Percentiles rank a stretch among this genome's conserved stretches.
phyloP scores from a whole-genome alignment of 2,888 invertebrate genomes.

The Sympetrum striolatum region DNA sequence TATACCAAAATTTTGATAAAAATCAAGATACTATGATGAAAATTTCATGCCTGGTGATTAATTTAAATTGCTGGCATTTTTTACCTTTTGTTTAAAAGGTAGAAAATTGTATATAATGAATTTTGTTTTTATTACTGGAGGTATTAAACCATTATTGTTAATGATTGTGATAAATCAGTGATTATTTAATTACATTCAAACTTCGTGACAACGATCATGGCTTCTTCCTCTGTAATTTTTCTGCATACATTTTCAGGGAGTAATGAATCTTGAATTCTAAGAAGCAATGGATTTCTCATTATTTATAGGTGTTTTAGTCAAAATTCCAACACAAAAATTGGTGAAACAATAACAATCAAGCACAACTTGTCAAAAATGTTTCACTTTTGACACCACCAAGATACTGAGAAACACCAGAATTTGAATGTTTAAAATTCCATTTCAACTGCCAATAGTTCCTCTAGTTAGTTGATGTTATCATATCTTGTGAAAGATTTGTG shows the following conservation, averaged over 20 bases:
- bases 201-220: neutral
- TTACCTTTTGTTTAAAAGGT: neutral
- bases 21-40: neutral
- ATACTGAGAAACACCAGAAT: too few relatives aligned
- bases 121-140: neutral
- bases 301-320: neutral
- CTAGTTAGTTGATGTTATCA: too few relatives aligned
- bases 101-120: neutral
- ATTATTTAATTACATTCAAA: neutral
- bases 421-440: too few relatives aligned
- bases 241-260: neutral
- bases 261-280: neutral
- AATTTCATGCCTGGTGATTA: neutral
- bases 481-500: too few relatives aligned
- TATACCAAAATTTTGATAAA: neutral
- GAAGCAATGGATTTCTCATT: neutral
- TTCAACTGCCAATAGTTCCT: too few relatives aligned
- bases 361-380: too few relatives aligned
- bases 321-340: too few relatives aligned
- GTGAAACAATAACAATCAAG: too few relatives aligned
- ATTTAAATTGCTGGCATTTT: neutral
- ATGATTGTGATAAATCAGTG: neutral
- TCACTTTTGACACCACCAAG: too few relatives aligned
- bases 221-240: neutral
- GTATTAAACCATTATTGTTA: neutral